A percentile compares a stretch with the other conserved stretches of the same genome.
Conservation (phyloP, 2,797 vertebrate genomes). For the Eutrigla gurnardus region DNA sequence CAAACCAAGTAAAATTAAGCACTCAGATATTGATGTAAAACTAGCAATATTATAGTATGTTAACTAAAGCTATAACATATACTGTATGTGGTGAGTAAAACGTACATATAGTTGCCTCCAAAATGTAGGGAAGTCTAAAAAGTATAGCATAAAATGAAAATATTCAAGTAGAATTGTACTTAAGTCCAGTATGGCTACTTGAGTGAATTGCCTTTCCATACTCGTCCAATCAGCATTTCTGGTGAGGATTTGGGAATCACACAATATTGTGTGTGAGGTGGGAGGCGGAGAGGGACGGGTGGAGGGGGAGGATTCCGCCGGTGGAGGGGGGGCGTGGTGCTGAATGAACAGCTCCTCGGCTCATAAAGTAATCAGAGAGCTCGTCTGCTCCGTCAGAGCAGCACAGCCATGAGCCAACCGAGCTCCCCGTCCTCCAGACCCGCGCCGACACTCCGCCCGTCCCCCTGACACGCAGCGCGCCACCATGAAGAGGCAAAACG, state of each 20-base stretch:
- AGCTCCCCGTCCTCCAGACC: constrained; percentile 86
- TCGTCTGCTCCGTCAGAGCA: constrained; percentile 66
- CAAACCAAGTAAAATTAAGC: neutral
- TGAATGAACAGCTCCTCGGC: constrained; percentile 93
- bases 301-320: neutral
- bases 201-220: neutral
- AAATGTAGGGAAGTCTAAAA: neutral
- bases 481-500: constrained; percentile 96
- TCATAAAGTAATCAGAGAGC: constrained; percentile 78
- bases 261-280: neutral
- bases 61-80: too few species aligned
- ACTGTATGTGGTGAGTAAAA: too few species aligned
- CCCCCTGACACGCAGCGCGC: constrained; percentile 60
- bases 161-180: neutral
- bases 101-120: too few species aligned
- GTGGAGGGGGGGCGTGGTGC: constrained; percentile 85
- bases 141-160: neutral
- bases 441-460: constrained; percentile 51
- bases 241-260: neutral
- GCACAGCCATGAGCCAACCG: constrained; percentile 88
- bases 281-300: neutral
- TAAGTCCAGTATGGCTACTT: neutral
- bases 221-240: neutral
- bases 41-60: too few species aligned
- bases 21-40: neutral